Conservation (phyloP, 2,113 vertebrate genomes). For the Ptilonorhynchus violaceus region DNA sequence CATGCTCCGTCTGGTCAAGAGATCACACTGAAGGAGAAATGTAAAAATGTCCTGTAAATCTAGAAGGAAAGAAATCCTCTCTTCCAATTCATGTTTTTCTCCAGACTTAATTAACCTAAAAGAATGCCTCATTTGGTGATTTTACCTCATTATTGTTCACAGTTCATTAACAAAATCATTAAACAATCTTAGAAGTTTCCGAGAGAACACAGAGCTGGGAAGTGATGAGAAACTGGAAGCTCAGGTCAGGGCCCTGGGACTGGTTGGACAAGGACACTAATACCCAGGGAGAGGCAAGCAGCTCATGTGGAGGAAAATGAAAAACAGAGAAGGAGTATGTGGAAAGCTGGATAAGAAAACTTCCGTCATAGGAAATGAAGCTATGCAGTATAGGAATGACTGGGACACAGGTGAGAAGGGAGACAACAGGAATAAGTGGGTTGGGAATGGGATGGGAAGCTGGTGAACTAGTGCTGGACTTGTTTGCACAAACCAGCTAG, state of each 20-base stretch:
- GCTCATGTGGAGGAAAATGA: not conserved
- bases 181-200: not conserved
- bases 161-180: not conserved
- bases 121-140: not conserved
- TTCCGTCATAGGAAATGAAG: not conserved
- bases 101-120: not conserved
- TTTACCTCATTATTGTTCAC: not conserved
- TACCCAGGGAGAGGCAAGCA: not conserved
- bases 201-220: not conserved
- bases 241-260: fast-evolving
- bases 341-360: not conserved
- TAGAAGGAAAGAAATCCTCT: not conserved
- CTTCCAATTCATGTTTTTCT: not conserved
- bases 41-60: not conserved
- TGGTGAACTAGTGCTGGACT: not conserved
- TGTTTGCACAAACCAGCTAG: not conserved
- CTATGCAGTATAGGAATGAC: not conserved
- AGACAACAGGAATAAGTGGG: not conserved
- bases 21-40: not conserved
- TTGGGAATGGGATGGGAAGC: not conserved
- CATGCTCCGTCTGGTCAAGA: not conserved
- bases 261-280: not conserved
- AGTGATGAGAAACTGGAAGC: not conserved
- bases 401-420: fast-evolving
- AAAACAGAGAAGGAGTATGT: not conserved